Evolutionary conservation across 2,888 invertebrate genomes (phyloP), one percentile per base, ranked within the genome.

Genomic region (Sinhomidia bicolor): DNA sequence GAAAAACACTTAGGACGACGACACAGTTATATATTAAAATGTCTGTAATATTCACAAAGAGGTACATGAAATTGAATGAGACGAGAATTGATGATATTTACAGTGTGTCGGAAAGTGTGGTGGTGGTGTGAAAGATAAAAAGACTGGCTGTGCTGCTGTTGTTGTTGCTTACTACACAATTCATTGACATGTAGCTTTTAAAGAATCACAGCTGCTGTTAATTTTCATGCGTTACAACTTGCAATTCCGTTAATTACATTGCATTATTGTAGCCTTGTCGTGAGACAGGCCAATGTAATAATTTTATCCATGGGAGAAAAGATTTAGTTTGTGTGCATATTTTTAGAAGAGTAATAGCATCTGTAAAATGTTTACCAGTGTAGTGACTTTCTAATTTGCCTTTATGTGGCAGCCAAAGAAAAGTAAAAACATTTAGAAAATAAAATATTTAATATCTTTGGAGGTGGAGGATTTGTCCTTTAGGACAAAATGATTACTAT

Each of bases 181-280:
- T 65, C 32, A 65, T 32, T 65, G 65, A 65, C 65, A 65, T 65
- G 32, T 32, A 65, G 17, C 32, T 65, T n/a, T n/a, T 1, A 7
- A 14, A 65, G 26, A 60, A 26, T 60, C 65, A 65, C 65, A 65
- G 32, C 65, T 65, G 65, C 65, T 65, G 32, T 14, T 32, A 32
- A 32, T 65, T 65, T n/a, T 32, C 3, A 65, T 60, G 12, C 7
- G 23, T 60, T 7, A 26, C 23, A 12, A 14, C 7, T 57, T 57
- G 17, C 32, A n/a, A 65, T 65, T 65, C 29, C 65, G 12, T n/a
- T 65, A 62, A 62, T 62, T 26, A 29, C 29, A 57, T 57, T 57
- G 17, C 10, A 20, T 57, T 57, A n/a, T n/a, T n/a, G n/a, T n/a
- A n/a, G n/a, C n/a, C n/a, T 57, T 57, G 1, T 20, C 57, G 3